Base-by-base conservation (phyloP, 1,140 invertebrate genomes). In the Megalonaias nervosa region DNA sequence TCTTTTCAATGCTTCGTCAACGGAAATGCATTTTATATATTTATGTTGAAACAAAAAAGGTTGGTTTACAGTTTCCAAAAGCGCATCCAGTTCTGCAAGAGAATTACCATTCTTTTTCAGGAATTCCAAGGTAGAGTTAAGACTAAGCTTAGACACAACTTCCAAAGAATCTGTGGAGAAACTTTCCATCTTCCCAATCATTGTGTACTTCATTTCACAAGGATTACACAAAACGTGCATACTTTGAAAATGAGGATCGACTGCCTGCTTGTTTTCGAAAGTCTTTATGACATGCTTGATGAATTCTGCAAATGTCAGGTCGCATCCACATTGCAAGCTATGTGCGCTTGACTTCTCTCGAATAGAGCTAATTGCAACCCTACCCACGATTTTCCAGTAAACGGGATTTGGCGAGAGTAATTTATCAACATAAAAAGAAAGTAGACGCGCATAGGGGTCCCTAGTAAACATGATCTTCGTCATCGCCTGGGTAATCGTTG, bases 401-500 rank as follows among this genome's bases (percentile, higher is more conserved):
- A 76, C 65, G 19, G 82, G 81, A 74, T 84, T 86, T n/a, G 84
- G 84, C 16, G 81, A 74, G 60, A 86, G 81, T 3, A 86, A 55
- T 74, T 86, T 86, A 72, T 86, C 84, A 1, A 81, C 69, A 62
- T 81, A 86, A 16, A 81, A 81, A 11, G 84, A 86, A 55, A 84
- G 48, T 12, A 84, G 61, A 55, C 84, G 38, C 2, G 76, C 62
- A 58, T 81, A 86, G 6, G 84, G 84, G 21, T 86, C 84, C 16
- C 84, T 60, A 1, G 84, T 81, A 60, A 84, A 86, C 62, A 86
- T 71, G 16, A 84, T 64, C 48, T 82, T 77, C 2, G 69, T 75
- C 4, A 1, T 17, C 19, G 14, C 16, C 11, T 15, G 2, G 12
- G 15, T 13, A 15, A n/a, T 31, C 15, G 26, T n/a, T 19, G 13